Base-by-base conservation (phyloP, 1,140 invertebrate species). In the Atta colombica region DNA sequence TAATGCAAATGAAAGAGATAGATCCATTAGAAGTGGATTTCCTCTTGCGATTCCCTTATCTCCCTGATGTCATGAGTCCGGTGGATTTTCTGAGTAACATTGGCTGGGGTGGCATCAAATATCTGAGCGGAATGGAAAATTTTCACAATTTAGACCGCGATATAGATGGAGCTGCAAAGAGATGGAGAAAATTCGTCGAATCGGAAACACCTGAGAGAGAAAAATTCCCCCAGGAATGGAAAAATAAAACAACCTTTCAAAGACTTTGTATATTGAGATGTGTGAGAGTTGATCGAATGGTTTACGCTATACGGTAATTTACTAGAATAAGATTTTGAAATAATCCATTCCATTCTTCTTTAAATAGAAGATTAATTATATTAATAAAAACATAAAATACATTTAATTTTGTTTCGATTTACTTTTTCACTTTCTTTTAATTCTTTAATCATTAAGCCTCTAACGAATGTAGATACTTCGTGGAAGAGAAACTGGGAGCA, bases 191-290 rank as follows among this genome's bases (percentile, higher is more conserved):
- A 92, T 98, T 99, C 92, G 97, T 98, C 7, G 98, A 99, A 90
- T 98, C 97, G 68, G 98, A 99, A 94, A 97, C 96, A 60, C 99
- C 99, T 0, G 99, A 99, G 94, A 97, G 97, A 93, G 99, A 99
- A 93, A 99, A 99, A 94, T 97, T 99, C 88, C 99, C 99, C 0
- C 98, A 98, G 87, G 99, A 99, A 91, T 99, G 99, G 99, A 99
- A 99, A 94, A 98, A 98, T 92, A 99, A 99, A 94, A 96, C 97
- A 0, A 96, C 98, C 0, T 94, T 99, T 6, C 98, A 99, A 93
- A 97, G 97, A 92, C 95, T 99, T 0, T 99, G 98, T 93, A 99
- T 99, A 92, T 97, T 99, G 96, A 95, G 99, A 80, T 98, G 98
- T 7, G 94, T 99, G 31, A 95, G 99, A 87, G 97, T 98, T 0